Conservation (phyloP, 2,113 vertebrate genomes). For the Excalfactoria chinensis region DNA sequence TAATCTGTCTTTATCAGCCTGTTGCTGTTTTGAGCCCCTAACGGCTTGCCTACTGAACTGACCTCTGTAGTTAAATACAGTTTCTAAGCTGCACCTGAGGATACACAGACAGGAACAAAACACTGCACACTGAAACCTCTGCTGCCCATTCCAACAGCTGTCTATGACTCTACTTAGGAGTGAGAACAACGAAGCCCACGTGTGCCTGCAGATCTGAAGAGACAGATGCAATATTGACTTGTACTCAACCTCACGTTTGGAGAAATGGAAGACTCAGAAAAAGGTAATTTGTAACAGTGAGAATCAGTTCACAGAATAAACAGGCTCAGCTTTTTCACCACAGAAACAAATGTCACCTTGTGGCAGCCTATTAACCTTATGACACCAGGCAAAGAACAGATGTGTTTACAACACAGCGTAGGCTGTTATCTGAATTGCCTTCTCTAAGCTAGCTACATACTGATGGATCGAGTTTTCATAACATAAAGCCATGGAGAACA, state of each 20-base stretch:
- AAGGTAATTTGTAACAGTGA: background rate
- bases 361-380: slow-evolving; percentile 23
- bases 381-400: background rate
- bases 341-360: background rate
- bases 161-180: background rate
- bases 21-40: background rate
- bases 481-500: background rate
- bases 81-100: background rate
- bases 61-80: background rate
- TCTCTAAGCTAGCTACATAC: background rate
- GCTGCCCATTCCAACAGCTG: background rate
- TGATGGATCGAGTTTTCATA: background rate
- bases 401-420: background rate
- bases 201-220: background rate
- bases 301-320: background rate
- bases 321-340: background rate
- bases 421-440: background rate
- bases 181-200: background rate
- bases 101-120: background rate
- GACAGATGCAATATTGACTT: background rate
- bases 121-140: background rate
- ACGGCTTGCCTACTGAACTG: background rate
- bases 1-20: background rate
- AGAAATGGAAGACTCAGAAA: background rate
- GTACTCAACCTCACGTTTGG: background rate